These are phyloP conservation scores for Phataginus tricuspis DNA, from an alignment of 2,797 vertebrate species.

Conservation along the genomic window DNA sequence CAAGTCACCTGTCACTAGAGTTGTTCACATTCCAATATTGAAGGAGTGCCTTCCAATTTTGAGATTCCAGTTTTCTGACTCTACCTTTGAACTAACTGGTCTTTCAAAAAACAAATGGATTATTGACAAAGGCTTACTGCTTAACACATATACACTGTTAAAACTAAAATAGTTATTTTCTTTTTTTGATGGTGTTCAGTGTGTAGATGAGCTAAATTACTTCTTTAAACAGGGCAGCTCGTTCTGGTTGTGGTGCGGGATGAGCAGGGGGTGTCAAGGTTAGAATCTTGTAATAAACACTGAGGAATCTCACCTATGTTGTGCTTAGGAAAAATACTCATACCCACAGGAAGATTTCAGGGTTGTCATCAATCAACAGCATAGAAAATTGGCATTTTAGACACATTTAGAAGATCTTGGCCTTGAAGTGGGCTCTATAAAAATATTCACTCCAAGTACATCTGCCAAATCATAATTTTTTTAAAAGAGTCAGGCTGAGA, in stretches of 20 bases:
- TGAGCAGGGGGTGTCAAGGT: neutral
- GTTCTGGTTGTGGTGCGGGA: neutral
- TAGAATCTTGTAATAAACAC: neutral
- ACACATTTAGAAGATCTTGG: neutral
- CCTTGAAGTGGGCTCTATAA: neutral
- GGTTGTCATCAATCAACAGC: neutral
- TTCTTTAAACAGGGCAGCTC: neutral
- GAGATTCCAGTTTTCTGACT: neutral
- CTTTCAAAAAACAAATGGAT: conserved; percentile 25
- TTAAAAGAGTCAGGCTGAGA: neutral
- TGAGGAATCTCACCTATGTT: neutral
- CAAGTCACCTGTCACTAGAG: neutral
- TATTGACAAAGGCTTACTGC: neutral
- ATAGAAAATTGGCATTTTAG: neutral
- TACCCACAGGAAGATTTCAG: neutral
- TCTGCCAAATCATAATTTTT: neutral
- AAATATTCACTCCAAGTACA: neutral
- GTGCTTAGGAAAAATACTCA: neutral
- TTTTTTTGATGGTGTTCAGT: neutral
- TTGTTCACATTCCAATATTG: neutral
- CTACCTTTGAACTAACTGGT: neutral
- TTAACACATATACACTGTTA: neutral
- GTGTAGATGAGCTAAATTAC: neutral
- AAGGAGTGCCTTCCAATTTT: neutral
- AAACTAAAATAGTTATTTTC: neutral